These are phyloP conservation scores for Myzus persicae DNA, from an alignment of 1,140 invertebrate genomes.

Conservation along the genomic window DNA sequence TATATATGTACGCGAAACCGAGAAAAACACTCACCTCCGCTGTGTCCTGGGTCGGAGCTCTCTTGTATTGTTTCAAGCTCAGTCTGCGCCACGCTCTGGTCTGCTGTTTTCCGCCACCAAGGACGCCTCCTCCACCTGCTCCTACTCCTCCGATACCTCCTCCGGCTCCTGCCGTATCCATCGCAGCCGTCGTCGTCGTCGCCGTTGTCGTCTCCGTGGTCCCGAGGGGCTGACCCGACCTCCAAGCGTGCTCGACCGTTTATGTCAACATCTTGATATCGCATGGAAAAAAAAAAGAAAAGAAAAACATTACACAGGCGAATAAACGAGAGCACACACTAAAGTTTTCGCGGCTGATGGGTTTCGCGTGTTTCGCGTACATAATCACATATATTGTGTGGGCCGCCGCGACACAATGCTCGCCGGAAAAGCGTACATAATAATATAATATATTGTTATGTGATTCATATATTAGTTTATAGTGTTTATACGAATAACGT, in stretches of 20 bases:
- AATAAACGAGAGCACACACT: neutral
- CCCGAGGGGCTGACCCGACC: conserved; percentile 36
- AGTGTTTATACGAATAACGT: neutral
- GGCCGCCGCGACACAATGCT: neutral
- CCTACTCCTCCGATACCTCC: neutral
- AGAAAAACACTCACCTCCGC: conserved; percentile 37
- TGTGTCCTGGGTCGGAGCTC: conserved; percentile 41
- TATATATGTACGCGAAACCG: too few relatives aligned
- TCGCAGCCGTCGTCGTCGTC: neutral
- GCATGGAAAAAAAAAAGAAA: neutral
- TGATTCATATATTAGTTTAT: too few relatives aligned
- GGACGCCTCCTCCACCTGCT: neutral
- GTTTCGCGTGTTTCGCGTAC: neutral
- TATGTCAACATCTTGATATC: conserved; percentile 37
- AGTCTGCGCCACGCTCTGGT: conserved; percentile 38
- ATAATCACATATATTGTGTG: neutral
- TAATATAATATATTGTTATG: too few relatives aligned
- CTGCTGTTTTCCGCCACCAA: neutral
- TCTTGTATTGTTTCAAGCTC: conserved; percentile 52
- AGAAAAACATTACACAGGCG: neutral
- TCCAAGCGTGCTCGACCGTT: neutral
- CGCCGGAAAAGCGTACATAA: too few relatives aligned
- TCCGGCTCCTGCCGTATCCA: neutral
- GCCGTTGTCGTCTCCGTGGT: neutral
- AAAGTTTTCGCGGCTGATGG: neutral